phyloP scores from a whole-genome alignment of 37 sponge, comb jelly and placozoan species.

The Ephydatia muelleri region DNA sequence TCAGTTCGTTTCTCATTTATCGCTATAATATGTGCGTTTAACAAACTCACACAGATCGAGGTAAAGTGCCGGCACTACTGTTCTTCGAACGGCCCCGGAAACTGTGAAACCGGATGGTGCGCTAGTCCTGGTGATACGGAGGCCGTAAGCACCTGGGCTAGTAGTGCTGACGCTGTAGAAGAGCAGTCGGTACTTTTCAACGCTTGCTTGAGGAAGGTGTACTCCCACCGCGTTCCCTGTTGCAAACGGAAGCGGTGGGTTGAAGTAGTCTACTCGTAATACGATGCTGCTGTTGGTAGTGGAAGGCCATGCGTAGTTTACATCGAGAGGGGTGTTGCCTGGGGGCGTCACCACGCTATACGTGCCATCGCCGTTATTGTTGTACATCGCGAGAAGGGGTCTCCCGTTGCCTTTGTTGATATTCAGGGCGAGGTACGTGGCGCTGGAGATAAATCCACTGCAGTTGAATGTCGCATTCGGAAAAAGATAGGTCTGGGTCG shows the following conservation, averaged over 20 bases:
- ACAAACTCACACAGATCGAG: background rate
- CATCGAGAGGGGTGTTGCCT: background rate
- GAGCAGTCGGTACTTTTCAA: background rate
- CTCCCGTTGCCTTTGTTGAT: background rate
- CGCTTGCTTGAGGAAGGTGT: background rate
- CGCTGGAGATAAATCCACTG: background rate
- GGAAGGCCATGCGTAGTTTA: background rate
- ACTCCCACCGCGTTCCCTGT: background rate
- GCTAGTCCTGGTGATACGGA: background rate
- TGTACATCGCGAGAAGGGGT: background rate
- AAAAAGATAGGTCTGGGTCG: background rate
- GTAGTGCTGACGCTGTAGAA: background rate
- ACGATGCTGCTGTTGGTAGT: background rate
- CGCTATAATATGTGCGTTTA: too few species aligned
- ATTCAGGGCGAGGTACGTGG: background rate
- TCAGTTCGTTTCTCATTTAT: too few species aligned
- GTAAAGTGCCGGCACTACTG: background rate
- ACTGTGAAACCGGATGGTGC: background rate
- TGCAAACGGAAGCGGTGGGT: background rate
- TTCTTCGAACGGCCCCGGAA: background rate
- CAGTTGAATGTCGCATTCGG: background rate
- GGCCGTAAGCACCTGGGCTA: background rate
- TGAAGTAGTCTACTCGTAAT: background rate
- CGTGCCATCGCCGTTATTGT: background rate
- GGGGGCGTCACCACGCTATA: background rate